Conservation (phyloP, 2,113 vertebrate genomes). For the Aythya baeri region DNA sequence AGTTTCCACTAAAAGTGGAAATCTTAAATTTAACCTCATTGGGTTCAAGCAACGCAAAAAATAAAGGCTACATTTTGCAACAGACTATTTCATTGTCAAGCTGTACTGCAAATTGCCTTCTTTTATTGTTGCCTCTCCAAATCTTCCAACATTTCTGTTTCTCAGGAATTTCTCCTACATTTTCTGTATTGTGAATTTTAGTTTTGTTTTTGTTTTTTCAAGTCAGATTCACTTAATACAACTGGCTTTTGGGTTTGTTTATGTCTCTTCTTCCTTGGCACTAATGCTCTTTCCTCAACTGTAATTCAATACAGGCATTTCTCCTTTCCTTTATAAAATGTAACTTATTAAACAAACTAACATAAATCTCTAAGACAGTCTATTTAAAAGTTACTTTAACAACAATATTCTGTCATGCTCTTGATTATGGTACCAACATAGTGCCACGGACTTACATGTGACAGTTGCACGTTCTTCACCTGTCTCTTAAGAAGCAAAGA, state of each 20-base stretch:
- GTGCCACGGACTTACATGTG: neutral
- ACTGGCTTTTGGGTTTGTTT: neutral
- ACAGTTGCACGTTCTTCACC: neutral
- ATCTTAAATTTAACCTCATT: neutral
- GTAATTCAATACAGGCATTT: neutral
- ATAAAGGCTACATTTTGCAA: neutral
- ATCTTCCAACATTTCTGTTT: neutral
- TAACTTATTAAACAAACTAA: neutral
- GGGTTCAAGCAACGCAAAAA: neutral
- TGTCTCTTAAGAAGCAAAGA: neutral
- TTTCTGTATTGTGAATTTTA: neutral
- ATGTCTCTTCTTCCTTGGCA: neutral
- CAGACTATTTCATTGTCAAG: neutral
- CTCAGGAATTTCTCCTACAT: fast-evolving
- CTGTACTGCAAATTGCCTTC: neutral
- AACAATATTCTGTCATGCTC: neutral
- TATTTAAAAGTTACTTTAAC: neutral
- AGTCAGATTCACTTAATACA: neutral
- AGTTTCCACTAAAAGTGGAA: neutral
- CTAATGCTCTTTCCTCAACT: neutral
- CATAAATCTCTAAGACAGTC: neutral
- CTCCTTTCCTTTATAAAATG: neutral
- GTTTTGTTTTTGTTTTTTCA: neutral
- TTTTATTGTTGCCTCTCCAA: neutral
- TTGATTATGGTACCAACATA: neutral